Evolutionary conservation across 1,140 invertebrate species (phyloP).

Genomic region (Drosophila aff.): DNA sequence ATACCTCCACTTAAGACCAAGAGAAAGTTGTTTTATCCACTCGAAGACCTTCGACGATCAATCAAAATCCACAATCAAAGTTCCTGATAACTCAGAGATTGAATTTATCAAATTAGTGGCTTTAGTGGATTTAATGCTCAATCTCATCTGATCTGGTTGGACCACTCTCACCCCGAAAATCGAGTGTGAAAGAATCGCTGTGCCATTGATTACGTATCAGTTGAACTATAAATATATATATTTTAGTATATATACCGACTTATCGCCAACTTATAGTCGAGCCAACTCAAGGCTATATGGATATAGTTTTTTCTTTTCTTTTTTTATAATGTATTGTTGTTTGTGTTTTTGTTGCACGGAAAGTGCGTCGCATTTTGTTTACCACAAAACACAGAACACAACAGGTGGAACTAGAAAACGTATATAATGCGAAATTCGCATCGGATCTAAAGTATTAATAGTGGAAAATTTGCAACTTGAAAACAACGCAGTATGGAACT

Average conservation of each 20-base stretch:
- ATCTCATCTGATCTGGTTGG: conserved; percentile 27
- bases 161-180: conserved; percentile 12
- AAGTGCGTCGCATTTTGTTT: conserved; percentile 70
- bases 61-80: conserved; percentile 11
- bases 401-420: conserved; percentile 30
- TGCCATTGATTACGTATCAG: conserved; percentile 67
- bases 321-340: conserved; percentile 42
- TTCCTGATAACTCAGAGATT: conserved; percentile 13
- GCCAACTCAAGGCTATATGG: conserved; percentile 59
- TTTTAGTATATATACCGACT: conserved; percentile 30
- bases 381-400: conserved; percentile 9
- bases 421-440: conserved; percentile 18
- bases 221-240: conserved; percentile 3
- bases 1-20: background rate
- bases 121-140: background rate
- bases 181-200: conserved; percentile 26
- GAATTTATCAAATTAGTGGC: conserved; percentile 33
- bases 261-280: conserved; percentile 58
- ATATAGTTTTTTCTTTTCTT: conserved; percentile 34
- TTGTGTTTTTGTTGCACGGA: conserved; percentile 35
- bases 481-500: conserved; percentile 50
- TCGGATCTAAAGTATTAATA: conserved; percentile 23
- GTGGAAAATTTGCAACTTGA: conserved; percentile 49
- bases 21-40: conserved; percentile 22
- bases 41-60: conserved; percentile 7